A percentile compares a stretch with the other conserved stretches of the same genome.
Evolutionary conservation across 2,113 vertebrate species (phyloP).

Genomic region (Enhydra lutris): DNA sequence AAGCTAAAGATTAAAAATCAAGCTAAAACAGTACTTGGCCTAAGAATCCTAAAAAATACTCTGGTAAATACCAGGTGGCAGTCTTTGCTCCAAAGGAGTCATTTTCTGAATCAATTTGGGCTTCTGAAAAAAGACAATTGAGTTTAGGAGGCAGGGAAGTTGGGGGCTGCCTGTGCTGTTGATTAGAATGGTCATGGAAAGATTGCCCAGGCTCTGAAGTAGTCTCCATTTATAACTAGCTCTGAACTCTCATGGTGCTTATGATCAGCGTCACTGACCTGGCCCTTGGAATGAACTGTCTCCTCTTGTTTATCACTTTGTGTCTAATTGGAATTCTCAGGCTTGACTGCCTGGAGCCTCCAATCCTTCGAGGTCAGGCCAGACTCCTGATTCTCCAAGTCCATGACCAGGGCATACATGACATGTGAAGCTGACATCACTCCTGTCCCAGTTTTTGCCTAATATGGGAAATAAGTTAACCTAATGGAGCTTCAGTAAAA

Average conservation of each 20-base stretch:
- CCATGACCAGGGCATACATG: not conserved
- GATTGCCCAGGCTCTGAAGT: not conserved
- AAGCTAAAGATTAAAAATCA: not conserved
- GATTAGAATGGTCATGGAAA: not conserved
- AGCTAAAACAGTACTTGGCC: not conserved
- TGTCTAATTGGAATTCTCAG: not conserved
- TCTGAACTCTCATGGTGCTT: not conserved
- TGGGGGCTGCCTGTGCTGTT: not conserved
- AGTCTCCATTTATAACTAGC: not conserved
- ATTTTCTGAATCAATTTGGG: not conserved
- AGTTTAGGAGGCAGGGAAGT: not conserved
- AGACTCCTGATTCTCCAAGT: not conserved
- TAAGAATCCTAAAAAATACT: not conserved
- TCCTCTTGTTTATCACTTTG: not conserved
- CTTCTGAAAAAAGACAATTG: not conserved
- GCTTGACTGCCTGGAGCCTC: not conserved
- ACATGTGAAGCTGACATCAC: not conserved
- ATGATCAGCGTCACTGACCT: not conserved
- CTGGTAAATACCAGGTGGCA: not conserved
- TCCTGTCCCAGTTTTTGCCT: not conserved
- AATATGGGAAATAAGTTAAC: not conserved
- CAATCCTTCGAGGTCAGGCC: not conserved
- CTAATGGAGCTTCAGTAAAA: not conserved
- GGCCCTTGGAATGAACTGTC: not conserved
- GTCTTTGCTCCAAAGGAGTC: not conserved